Evolutionary conservation across 1,140 invertebrate genomes (phyloP), one percentile per base, ranked within the genome.

Genomic region (Piezodorus guildinii): DNA sequence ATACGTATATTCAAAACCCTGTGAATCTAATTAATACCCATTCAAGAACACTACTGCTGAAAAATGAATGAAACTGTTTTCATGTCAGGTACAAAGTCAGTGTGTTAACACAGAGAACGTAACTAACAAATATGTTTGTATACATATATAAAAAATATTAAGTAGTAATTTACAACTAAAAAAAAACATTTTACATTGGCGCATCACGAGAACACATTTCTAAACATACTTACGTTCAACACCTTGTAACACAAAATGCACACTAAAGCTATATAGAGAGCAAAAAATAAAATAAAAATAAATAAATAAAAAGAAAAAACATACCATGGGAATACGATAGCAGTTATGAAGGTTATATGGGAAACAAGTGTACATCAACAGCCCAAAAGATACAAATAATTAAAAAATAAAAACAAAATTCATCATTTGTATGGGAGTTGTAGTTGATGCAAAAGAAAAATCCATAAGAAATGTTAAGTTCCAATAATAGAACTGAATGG

Each of bases 171-270:
- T 64, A 64, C 63, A 64, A 58, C 62, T 64, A 64, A 64, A 39
- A 39, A n/a, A 39, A 39, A 64, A 63, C 62, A 63, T 56, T 30
- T n/a, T 63, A 59, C 43, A 45, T 17, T 60, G 54, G 23, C 43
- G 56, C 27, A 46, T 49, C 63, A 64, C 63, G 63, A 64, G 43
- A 54, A 63, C 63, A 64, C 63, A 59, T 59, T 43, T 49, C 52
- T 63, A 64, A 64, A 64, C 63, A 59, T 64, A 64, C 63, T 64
- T 64, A 64, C 63, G 56, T 25, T 56, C 63, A 64, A 59, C 56
- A 62, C 43, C 43, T 51, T 30, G 43, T 62, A 51, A 62, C 49
- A 62, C 62, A 62, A 51, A 62, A 62, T 62, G 62, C 62, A 62
- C 62, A 62, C 62, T 62, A 62, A 62, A 62, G 62, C 62, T 49